These are phyloP conservation scores for Thymallus thymallus DNA, from an alignment of 2,113 vertebrate species.

Conservation along the genomic window DNA sequence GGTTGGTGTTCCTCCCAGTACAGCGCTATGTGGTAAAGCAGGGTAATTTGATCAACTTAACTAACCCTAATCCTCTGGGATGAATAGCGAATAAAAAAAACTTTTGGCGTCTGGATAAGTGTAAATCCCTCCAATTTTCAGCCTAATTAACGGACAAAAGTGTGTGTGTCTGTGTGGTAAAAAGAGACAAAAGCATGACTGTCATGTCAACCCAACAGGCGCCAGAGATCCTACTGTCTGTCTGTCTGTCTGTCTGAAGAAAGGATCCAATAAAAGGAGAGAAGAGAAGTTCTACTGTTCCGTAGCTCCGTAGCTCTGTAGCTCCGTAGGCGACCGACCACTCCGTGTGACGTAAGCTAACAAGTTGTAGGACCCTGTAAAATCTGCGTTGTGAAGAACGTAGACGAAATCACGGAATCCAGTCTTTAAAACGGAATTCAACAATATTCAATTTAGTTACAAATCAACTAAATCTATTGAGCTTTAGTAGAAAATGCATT, in stretches of 20 bases:
- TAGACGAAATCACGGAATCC: too few species aligned
- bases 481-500: too few species aligned
- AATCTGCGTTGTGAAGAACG: too few species aligned
- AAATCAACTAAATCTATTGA: too few species aligned
- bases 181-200: slow-evolving; percentile 23
- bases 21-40: slow-evolving; percentile 42
- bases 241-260: slow-evolving; percentile 15
- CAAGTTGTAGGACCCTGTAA: too few species aligned
- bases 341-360: too few species aligned
- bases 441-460: too few species aligned
- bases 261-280: slow-evolving; percentile 63
- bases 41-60: slow-evolving; percentile 58
- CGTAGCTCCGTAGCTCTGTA: slow-evolving; percentile 23
- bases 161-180: slow-evolving; percentile 32
- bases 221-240: neutral
- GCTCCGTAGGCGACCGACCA: slow-evolving; percentile 8
- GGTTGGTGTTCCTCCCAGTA: too few species aligned
- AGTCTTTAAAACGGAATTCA: too few species aligned
- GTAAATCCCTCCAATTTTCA: slow-evolving; percentile 69
- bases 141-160: slow-evolving; percentile 62
- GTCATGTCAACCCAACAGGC: slow-evolving; percentile 7
- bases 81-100: slow-evolving; percentile 62
- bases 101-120: slow-evolving; percentile 60
- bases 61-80: slow-evolving; percentile 51
- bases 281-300: slow-evolving; percentile 21